Percentiles rank a stretch among this genome's conserved stretches.
Conservation (phyloP, 2,888 invertebrate species). For the Drosophila peninsularis region DNA sequence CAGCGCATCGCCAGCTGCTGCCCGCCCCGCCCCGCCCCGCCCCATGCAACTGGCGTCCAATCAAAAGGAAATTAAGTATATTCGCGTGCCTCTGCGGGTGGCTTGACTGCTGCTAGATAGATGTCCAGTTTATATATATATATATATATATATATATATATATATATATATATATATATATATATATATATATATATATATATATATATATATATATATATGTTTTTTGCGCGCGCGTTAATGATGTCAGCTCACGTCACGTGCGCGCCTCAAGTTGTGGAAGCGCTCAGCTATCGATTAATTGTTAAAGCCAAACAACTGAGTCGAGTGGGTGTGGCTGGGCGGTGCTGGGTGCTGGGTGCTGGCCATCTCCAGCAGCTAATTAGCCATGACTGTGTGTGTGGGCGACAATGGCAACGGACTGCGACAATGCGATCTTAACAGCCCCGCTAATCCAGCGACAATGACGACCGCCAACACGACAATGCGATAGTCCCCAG, state of each 20-base stretch:
- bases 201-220: background rate
- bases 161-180: background rate
- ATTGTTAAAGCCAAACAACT: slow-evolving; percentile 68
- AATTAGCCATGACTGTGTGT: slow-evolving; percentile 63
- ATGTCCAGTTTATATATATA: slow-evolving; percentile 10
- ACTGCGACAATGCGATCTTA: slow-evolving; percentile 49
- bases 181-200: background rate
- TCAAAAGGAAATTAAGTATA: slow-evolving; percentile 74
- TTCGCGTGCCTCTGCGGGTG: slow-evolving; percentile 60
- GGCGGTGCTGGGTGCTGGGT: background rate
- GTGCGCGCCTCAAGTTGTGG: slow-evolving; percentile 35
- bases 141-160: background rate
- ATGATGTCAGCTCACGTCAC: slow-evolving; percentile 53
- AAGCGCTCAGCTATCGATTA: slow-evolving; percentile 62
- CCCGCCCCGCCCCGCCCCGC: slow-evolving; percentile 43
- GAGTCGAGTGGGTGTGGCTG: background rate
- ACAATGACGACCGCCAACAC: slow-evolving; percentile 56
- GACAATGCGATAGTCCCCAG: slow-evolving; percentile 38
- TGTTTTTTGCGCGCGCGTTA: slow-evolving; percentile 6
- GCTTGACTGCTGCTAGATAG: background rate
- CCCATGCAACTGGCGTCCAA: slow-evolving; percentile 66
- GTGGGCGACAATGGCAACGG: too few relatives aligned
- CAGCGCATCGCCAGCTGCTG: slow-evolving; percentile 18
- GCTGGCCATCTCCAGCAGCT: slow-evolving; percentile 38
- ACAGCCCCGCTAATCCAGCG: slow-evolving; percentile 64